Evolutionary conservation across 2,888 invertebrate species (phyloP), one percentile per base, ranked within the genome.

Genomic region (Melinaea menophilus): DNA sequence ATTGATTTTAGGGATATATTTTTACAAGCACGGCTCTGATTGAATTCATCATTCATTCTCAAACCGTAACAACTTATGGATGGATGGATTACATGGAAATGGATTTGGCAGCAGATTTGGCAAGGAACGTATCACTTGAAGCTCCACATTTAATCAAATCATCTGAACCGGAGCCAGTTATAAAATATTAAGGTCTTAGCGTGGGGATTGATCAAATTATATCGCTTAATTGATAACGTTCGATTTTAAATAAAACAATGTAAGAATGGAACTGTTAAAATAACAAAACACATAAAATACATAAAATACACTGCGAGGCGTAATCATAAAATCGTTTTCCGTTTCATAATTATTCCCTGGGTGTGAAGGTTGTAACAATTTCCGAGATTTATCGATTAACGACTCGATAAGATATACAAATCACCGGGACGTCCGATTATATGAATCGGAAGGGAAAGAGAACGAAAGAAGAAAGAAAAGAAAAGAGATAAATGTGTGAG

Each of bases 41-140:
- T 59, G 62, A 63, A 51, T 55, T 55, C 63, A 62, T 61, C 63
- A 41, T 59, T 64, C 64, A 67, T 61, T 61, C 62, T 60, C 56
- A 46, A 66, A 66, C 67, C 62, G 62, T 61, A 62, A 65, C 63
- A 67, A 66, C 66, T 64, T 62, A 73, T 67, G 68, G 68, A 71
- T 67, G 65, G 67, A 65, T 65, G 66, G 69, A 71, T 70, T 67
- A 70, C 65, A 61, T 51, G 61, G 67, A 68, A 71, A 71, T 71
- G 66, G 69, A 72, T 72, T 71, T 73, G 73, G 73, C 73, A 73
- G 51, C 69, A 64, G 62, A 67, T 56, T 69, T 69, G 71, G 71
- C 67, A 68, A 63, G 64, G 65, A 64, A 62, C 60, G 61, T 62
- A 64, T 60, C 56, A 55, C 64, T 59, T 62, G 60, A 55, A 62